Percentiles rank a stretch among this genome's conserved stretches.
Conservation (phyloP, 2,888 invertebrate species). For the Euplagia quadripunctaria region DNA sequence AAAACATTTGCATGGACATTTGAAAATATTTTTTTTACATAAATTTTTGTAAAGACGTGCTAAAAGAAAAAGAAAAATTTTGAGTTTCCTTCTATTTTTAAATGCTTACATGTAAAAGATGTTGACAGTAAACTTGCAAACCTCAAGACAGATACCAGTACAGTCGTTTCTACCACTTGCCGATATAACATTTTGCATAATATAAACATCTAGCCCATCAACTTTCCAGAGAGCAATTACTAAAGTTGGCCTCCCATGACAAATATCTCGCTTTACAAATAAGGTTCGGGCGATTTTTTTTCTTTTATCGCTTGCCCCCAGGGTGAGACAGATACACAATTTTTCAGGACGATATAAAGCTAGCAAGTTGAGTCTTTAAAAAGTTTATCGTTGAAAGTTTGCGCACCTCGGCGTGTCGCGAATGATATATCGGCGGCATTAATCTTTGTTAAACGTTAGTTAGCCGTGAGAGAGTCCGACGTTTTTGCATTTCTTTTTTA, state of each 20-base stretch:
- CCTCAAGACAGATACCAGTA: not conserved
- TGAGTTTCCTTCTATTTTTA: too few relatives aligned
- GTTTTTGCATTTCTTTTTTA: constrained; percentile 55
- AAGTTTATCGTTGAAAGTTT: constrained; percentile 84
- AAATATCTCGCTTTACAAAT: constrained; percentile 84
- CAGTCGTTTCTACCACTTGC: not conserved
- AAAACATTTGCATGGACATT: too few relatives aligned
- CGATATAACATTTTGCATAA: constrained; percentile 5
- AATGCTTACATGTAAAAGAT: not conserved
- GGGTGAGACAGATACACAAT: constrained; percentile 83
- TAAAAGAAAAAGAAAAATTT: too few relatives aligned
- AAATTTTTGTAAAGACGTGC: too few relatives aligned
- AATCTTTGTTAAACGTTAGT: constrained; percentile 81
- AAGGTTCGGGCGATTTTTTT: constrained; percentile 77
- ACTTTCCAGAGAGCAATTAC: constrained; percentile 80
- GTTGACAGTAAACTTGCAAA: not conserved
- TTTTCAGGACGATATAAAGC: constrained; percentile 84
- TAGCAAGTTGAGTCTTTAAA: constrained; percentile 83
- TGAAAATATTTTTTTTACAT: too few relatives aligned
- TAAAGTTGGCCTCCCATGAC: constrained; percentile 76
- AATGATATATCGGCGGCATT: constrained; percentile 83
- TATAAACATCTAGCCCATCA: constrained; percentile 52
- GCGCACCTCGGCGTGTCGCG: constrained; percentile 77
- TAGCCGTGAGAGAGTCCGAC: constrained; percentile 63
- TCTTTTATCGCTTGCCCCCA: constrained; percentile 80